These are phyloP conservation scores for Epizoanthus ramosus DNA, from an alignment of 92 coral and sea anemone species.

Conservation along the genomic window DNA sequence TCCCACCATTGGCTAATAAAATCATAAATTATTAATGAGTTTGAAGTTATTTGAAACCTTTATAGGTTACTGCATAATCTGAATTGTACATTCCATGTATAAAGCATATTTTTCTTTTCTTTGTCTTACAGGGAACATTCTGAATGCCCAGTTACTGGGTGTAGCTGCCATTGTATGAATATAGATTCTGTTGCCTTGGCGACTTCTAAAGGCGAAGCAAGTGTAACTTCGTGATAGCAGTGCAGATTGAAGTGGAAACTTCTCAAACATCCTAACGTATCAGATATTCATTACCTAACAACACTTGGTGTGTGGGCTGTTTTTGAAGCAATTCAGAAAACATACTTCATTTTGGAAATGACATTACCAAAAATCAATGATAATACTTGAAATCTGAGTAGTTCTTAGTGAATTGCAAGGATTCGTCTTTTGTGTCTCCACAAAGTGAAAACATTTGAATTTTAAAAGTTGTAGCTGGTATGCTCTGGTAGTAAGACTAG, in stretches of 20 bases:
- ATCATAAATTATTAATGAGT: too few species aligned
- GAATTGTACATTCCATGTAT: not conserved
- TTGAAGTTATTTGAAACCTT: not conserved
- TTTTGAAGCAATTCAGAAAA: not conserved
- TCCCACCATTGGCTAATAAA: too few species aligned
- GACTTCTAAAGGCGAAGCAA: conserved; percentile 63
- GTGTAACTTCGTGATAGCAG: conserved; percentile 14
- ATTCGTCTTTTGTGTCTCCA: too few species aligned
- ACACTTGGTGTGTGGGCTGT: not conserved
- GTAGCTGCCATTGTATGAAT: conserved; percentile 95
- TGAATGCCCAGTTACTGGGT: conserved; percentile 95
- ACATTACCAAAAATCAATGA: not conserved
- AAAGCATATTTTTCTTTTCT: not conserved
- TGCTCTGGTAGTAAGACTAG: too few species aligned
- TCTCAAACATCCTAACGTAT: not conserved
- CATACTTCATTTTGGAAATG: too few species aligned
- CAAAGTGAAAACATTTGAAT: too few species aligned
- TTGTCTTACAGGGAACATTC: conserved; percentile 72
- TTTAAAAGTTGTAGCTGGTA: too few species aligned
- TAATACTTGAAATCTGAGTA: not conserved
- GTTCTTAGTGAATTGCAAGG: not conserved
- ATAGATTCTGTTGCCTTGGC: conserved; percentile 95
- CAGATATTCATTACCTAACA: not conserved
- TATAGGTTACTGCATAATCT: not conserved
- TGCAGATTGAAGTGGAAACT: not conserved